These are phyloP conservation scores for Mercenaria mercenaria DNA, from an alignment of 1,140 invertebrate species.

Conservation along the genomic window DNA sequence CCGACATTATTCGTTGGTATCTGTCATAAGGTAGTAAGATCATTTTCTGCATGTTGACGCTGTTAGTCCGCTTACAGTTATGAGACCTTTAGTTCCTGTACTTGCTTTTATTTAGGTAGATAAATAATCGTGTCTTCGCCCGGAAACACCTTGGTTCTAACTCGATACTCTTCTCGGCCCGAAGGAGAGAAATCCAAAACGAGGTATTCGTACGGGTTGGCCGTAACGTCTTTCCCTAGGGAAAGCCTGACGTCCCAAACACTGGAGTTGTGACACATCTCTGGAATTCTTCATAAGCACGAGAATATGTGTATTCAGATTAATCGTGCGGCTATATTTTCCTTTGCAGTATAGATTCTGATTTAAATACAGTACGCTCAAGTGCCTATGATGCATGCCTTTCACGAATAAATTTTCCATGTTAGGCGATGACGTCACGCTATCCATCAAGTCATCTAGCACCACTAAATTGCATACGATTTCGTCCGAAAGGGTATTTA, in stretches of 20 bases:
- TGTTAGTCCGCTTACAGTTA: not conserved
- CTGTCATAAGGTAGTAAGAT: slow-evolving; percentile 35
- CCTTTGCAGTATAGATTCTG: too few species aligned
- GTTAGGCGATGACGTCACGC: too few species aligned
- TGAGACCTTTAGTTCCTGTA: not conserved
- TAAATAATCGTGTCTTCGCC: slow-evolving; percentile 50
- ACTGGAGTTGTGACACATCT: slow-evolving; percentile 45
- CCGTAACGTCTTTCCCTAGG: slow-evolving; percentile 44
- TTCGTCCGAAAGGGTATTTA: too few species aligned
- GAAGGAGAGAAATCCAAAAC: slow-evolving; percentile 44
- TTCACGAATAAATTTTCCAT: too few species aligned
- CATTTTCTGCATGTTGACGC: slow-evolving; percentile 56
- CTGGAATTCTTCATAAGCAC: slow-evolving; percentile 22
- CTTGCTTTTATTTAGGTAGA: too few species aligned
- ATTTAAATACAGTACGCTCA: too few species aligned
- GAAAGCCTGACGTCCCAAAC: slow-evolving; percentile 34
- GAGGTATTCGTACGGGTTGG: slow-evolving; percentile 19
- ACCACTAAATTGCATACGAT: too few species aligned
- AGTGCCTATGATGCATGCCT: too few species aligned
- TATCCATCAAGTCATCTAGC: too few species aligned
- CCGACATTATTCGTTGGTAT: slow-evolving; percentile 29
- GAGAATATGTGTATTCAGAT: not conserved
- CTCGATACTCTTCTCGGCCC: not conserved
- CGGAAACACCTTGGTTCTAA: slow-evolving; percentile 41
- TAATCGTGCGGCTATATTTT: slow-evolving; percentile 35